A percentile compares a stretch with the other conserved stretches of the same genome.
phyloP scores from a whole-genome alignment of 1,140 invertebrate genomes.

The Drosophila neocordata region DNA sequence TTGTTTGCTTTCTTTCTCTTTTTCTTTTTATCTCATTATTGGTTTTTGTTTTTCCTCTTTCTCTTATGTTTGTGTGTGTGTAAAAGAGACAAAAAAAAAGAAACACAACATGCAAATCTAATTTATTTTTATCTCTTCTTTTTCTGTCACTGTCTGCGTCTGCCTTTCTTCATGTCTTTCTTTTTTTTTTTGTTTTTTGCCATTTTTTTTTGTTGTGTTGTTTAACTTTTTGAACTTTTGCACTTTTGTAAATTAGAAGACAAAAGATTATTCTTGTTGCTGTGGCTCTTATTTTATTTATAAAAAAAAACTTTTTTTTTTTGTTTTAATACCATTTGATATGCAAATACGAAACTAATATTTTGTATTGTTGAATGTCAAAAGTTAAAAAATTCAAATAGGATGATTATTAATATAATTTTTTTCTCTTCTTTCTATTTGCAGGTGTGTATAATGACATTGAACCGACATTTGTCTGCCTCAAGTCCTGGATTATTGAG shows the following conservation, averaged over 20 bases:
- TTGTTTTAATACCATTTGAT: slow-evolving; percentile 32
- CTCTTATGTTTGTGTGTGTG: slow-evolving; percentile 2
- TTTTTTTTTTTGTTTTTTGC: slow-evolving; percentile 27
- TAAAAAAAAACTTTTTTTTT: too few relatives aligned
- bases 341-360: slow-evolving; percentile 50
- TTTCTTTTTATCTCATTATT: slow-evolving; percentile 15
- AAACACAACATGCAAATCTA: slow-evolving; percentile 36
- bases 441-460: slow-evolving; percentile 65
- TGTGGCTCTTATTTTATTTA: slow-evolving; percentile 3
- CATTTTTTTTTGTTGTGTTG: slow-evolving; percentile 46
- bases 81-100: slow-evolving; percentile 19
- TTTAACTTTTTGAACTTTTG: slow-evolving; percentile 70
- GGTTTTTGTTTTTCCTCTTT: slow-evolving; percentile 9
- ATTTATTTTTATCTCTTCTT: slow-evolving; percentile 62
- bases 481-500: slow-evolving; percentile 82
- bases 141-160: slow-evolving; percentile 15
- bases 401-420: slow-evolving; percentile 20
- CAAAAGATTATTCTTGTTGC: slow-evolving; percentile 49
- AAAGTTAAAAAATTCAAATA: slow-evolving; percentile 29
- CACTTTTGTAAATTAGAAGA: slow-evolving; percentile 58
- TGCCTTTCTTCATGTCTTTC: slow-evolving; percentile 30
- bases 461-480: slow-evolving; percentile 63
- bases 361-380: slow-evolving; percentile 39
- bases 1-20: slow-evolving; percentile 33
- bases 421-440: slow-evolving; percentile 24